Conservation (phyloP, 2,113 vertebrate genomes). For the Paralichthys olivaceus region DNA sequence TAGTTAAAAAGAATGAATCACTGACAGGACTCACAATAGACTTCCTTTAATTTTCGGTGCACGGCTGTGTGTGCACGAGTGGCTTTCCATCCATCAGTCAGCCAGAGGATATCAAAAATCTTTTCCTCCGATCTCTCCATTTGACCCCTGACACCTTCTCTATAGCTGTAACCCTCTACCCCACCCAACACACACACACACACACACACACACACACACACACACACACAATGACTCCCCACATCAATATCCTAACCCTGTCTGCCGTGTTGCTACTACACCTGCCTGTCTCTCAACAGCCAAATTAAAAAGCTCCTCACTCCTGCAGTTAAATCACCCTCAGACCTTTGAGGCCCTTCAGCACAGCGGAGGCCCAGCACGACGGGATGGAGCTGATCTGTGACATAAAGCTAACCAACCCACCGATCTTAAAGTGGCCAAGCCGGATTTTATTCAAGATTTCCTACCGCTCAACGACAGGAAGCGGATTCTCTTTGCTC, state of each 20-base stretch:
- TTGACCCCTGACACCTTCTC: constrained; percentile 50
- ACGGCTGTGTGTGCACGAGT: constrained; percentile 16
- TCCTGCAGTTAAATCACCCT: constrained; percentile 32
- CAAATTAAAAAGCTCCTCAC: constrained; percentile 51
- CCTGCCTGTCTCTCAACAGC: constrained; percentile 70
- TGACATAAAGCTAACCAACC: constrained; percentile 38
- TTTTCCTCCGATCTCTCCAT: constrained; percentile 26
- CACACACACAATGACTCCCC: neutral
- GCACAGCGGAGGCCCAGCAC: constrained; percentile 10
- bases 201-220: no score
- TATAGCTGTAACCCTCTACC: neutral
- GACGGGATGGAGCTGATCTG: constrained; percentile 18
- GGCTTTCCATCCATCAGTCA: constrained; percentile 22
- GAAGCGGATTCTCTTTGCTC: constrained; percentile 10
- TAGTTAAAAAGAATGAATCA: constrained; percentile 38
- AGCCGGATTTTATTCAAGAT: constrained; percentile 39
- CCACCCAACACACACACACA: no score
- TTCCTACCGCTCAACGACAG: constrained; percentile 35
- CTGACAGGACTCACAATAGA: neutral
- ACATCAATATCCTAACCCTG: constrained; percentile 6
- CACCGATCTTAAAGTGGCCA: constrained; percentile 32
- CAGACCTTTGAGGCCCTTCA: constrained; percentile 21
- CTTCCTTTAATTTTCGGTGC: neutral
- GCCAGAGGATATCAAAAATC: constrained; percentile 37
- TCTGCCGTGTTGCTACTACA: constrained; percentile 46